Base-by-base conservation (phyloP, 2,888 invertebrate genomes). In the Lasius platythorax region DNA sequence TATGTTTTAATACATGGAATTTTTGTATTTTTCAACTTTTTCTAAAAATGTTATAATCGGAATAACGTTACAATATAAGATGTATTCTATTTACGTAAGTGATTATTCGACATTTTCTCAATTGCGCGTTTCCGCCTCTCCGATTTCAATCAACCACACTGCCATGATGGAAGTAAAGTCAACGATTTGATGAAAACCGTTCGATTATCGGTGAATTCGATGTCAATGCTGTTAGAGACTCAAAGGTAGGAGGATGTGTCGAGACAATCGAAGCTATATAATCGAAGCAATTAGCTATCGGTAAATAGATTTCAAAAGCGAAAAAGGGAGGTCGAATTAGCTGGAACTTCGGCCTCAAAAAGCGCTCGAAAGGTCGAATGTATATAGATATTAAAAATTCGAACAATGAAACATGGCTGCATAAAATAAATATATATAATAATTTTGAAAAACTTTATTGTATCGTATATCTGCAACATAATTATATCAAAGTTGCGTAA, bases 231-330 rank as follows among this genome's bases (percentile, higher is more conserved):
- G 50, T 83, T 63, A 75, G 58, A 70, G 74, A 74, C 61, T 75
- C 46, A 28, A 68, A 46, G 68, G 53, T 66, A 72, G 66, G 23
- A 81, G 83, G 64, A 87, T 66, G 53, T 85, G 85, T 86, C 67
- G 76, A 89, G 84, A 91, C 89, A 86, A 89, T 89, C 87, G 88
- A 89, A 90, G 91, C 91, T 37, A 37, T 37, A 37, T 6, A 86
- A 89, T 89, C 87, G 88, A 89, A 90, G 91, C 91, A 90, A 91
- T 90, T 90, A 91, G 87, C 85, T 37, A 87, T 87, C 76, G 84
- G 85, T 90, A 89, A 89, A 90, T 89, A 90, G 84, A 90, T 68
- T 70, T 58, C 63, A 50, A 63, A 28, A n/a, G 58, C 28, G 68
- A 72, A 75, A 23, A 76, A 33, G 81, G 64, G 70, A 66, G 33